A percentile compares a stretch with the other conserved stretches of the same genome.
Evolutionary conservation across 2,113 vertebrate species (phyloP).

Genomic region (Saccopteryx bilineata): DNA sequence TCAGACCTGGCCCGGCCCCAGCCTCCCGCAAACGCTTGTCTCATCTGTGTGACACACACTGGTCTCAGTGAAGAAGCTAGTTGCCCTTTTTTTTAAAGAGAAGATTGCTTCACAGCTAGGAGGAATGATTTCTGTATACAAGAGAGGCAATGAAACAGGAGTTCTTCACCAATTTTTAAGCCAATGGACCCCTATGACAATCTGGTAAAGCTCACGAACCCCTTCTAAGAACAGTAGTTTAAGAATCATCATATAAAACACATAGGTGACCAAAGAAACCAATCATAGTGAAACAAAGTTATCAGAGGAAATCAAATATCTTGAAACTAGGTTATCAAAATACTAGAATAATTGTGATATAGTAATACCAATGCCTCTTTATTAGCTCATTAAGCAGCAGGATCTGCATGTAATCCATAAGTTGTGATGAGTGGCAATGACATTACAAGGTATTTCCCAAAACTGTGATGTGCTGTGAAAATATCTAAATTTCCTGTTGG

Average conservation of each 20-base stretch:
- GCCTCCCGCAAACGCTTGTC: neutral
- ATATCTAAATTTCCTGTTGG: neutral
- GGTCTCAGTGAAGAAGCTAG: neutral
- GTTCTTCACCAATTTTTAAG: neutral
- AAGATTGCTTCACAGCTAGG: neutral
- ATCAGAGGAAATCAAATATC: neutral
- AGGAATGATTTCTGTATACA: neutral
- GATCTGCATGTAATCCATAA: neutral
- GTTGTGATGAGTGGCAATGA: neutral
- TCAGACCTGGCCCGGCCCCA: neutral
- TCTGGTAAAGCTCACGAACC: neutral
- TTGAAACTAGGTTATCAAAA: neutral
- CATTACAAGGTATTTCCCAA: neutral
- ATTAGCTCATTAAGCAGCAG: neutral
- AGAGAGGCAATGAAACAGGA: neutral
- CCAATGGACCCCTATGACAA: neutral
- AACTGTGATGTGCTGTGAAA: neutral
- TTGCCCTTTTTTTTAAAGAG: neutral
- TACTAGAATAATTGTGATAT: neutral
- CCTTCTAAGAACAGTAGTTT: neutral
- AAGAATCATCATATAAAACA: neutral
- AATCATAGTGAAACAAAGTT: neutral
- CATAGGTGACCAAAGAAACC: neutral
- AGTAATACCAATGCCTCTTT: accelerated
- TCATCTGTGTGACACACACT: neutral